These are phyloP conservation scores for Hedya salicella DNA, from an alignment of 2,888 invertebrate species.

Conservation along the genomic window DNA sequence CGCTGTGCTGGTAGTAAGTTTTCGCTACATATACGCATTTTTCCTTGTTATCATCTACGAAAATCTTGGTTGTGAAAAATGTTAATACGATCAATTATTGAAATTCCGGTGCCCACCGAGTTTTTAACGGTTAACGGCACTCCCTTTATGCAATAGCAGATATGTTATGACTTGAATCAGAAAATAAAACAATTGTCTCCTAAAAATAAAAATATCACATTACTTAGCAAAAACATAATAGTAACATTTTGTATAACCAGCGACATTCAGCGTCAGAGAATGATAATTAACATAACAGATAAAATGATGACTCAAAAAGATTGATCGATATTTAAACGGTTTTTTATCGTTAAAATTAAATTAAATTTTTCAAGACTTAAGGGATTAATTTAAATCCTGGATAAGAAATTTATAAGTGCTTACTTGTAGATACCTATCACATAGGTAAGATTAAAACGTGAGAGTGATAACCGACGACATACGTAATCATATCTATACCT, in stretches of 20 bases:
- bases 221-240: not conserved
- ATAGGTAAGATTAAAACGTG: slow-evolving; percentile 8
- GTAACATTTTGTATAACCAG: not conserved
- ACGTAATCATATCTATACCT: no score
- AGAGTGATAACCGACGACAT: not conserved
- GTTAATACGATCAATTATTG: no score
- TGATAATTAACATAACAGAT: slow-evolving; percentile 17
- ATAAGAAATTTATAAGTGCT: slow-evolving; percentile 4
- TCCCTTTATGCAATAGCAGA: no score
- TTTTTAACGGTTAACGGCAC: no score
- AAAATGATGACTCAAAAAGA: slow-evolving; percentile 54
- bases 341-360: slow-evolving; percentile 44
- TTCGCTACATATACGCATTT: no score
- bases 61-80: no score
- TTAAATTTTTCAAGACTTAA: slow-evolving; percentile 3
- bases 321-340: slow-evolving; percentile 69
- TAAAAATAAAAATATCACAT: no score
- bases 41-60: no score
- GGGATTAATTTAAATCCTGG: slow-evolving; percentile 20
- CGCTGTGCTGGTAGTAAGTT: no score
- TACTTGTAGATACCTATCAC: slow-evolving; percentile 16
- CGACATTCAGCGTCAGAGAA: not conserved
- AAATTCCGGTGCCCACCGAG: no score
- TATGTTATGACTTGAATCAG: no score
- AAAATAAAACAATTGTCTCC: no score